Evolutionary conservation across 2,113 vertebrate genomes (phyloP), one percentile per base, ranked within the genome.

Genomic region (Mesembrinibis cayennensis): DNA sequence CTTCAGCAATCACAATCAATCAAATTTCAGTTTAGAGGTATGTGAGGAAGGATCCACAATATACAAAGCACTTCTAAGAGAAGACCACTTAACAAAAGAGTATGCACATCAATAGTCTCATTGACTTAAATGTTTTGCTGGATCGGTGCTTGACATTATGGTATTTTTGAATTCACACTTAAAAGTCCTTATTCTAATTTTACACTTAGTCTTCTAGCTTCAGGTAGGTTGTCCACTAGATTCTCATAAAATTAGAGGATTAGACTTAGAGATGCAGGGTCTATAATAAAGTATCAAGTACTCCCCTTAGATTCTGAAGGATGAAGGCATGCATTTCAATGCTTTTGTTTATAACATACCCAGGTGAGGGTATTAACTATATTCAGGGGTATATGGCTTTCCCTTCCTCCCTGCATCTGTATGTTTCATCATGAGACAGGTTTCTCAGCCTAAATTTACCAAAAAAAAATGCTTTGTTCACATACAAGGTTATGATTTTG

Each of bases 311-410:
- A 69, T 85, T 88, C 42, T 63, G 45, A 56, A 67, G 12, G 29
- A 72, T 47, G 32, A 76, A 93, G 56, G 42, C 6, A 23, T 21
- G 25, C 15, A 66, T 90, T 93, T 88, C 30, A 79, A 25, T 38
- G n/a, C 3, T 82, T 71, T 92, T 44, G 55, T 78, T 88, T 16
- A 22, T 40, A 71, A 25, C 3, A 5, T 15, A 30, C 5, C 6
- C 58, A 71, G 27, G 29, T 47, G 47, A 74, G 32, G 13, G 1
- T 53, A 65, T 61, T 78, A 53, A 63, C 42, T 47, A 8, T 52
- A 23, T 65, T 27, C 0, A 0, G 15, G 15, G 7, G 5, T 27
- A 42, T 42, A 26, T 14, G 16, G 3, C 49, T 71, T 89, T 91
- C 26, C 40, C 19, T 73, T 89, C 13, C 11, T 63, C 32, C 29